Conservation (phyloP, 2,797 vertebrate genomes). For the Amblyopsis hoosieri region DNA sequence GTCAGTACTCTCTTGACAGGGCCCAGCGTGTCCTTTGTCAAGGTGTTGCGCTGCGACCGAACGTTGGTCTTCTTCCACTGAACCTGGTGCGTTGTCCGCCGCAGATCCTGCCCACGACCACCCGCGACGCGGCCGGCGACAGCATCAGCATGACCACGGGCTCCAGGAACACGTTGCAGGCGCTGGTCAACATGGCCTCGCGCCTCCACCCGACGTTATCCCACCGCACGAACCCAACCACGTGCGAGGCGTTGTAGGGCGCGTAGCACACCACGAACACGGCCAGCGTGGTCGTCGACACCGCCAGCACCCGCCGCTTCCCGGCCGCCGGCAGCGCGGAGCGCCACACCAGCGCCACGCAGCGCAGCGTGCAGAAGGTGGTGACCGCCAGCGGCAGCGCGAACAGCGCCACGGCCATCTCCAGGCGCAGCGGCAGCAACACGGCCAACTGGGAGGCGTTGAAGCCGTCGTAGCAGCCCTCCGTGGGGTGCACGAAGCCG, state of each 20-base stretch:
- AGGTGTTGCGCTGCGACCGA: background rate
- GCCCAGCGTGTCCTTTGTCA: conserved; percentile 8
- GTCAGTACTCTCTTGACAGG: conserved; percentile 11
- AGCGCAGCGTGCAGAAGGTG: conserved; percentile 81
- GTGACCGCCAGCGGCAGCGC: conserved; percentile 79
- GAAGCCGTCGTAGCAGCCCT: conserved; percentile 79
- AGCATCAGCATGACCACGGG: conserved; percentile 82
- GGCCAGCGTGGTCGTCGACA: conserved; percentile 80
- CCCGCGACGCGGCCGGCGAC: conserved; percentile 61
- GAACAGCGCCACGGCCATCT: conserved; percentile 83
- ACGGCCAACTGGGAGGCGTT: conserved; percentile 68
- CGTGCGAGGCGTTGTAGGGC: conserved; percentile 86
- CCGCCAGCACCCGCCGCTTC: conserved; percentile 80
- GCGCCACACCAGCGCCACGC: conserved; percentile 79
- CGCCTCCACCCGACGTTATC: conserved; percentile 74
- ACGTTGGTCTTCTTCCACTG: conserved; percentile 20
- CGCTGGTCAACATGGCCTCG: conserved; percentile 80
- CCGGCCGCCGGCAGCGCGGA: conserved; percentile 76
- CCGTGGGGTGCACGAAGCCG: conserved; percentile 65
- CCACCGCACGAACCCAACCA: conserved; percentile 75
- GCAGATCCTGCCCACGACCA: conserved; percentile 61
- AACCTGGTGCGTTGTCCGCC: conserved; percentile 51
- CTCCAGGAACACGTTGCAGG: conserved; percentile 88
- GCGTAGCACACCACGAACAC: conserved; percentile 86
- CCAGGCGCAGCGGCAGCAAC: conserved; percentile 82